These are phyloP conservation scores for Pachyuromys duprasi DNA, from an alignment of 2,797 vertebrate species.

Conservation along the genomic window DNA sequence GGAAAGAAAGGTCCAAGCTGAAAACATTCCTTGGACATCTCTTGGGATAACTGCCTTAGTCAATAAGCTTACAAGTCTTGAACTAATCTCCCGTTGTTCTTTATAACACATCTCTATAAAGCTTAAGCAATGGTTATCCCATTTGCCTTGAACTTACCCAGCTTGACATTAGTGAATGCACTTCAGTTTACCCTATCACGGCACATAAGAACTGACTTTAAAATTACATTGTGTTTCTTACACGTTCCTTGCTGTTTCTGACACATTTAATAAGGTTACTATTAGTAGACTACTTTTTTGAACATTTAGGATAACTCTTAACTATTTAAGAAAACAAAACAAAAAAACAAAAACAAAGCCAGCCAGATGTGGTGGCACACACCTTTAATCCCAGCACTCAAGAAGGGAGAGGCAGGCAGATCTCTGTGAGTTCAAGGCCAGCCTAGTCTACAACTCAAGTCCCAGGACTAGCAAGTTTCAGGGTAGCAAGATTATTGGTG, in stretches of 20 bases:
- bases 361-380: too few species aligned
- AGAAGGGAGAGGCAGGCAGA: too few species aligned
- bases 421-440: too few species aligned
- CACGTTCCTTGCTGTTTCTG: slow-evolving; percentile 20
- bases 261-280: slow-evolving; percentile 41
- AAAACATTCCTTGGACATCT: slow-evolving; percentile 38
- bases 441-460: too few species aligned
- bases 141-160: slow-evolving; percentile 38
- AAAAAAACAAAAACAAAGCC: background rate
- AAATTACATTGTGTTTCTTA: slow-evolving; percentile 15
- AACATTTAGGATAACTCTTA: slow-evolving; percentile 55
- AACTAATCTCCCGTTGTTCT: background rate
- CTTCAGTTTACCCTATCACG: slow-evolving; percentile 18
- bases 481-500: background rate
- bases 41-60: background rate
- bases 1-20: slow-evolving; percentile 13
- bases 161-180: background rate
- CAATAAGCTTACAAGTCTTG: slow-evolving; percentile 53
- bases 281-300: background rate
- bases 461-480: background rate
- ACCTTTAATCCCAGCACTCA: too few species aligned
- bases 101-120: slow-evolving; percentile 26
- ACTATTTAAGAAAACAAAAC: slow-evolving; percentile 47
- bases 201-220: slow-evolving; percentile 55
- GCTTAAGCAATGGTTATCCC: background rate